phyloP scores from a whole-genome alignment of 2,888 invertebrate genomes.

The Eilema caniola region DNA sequence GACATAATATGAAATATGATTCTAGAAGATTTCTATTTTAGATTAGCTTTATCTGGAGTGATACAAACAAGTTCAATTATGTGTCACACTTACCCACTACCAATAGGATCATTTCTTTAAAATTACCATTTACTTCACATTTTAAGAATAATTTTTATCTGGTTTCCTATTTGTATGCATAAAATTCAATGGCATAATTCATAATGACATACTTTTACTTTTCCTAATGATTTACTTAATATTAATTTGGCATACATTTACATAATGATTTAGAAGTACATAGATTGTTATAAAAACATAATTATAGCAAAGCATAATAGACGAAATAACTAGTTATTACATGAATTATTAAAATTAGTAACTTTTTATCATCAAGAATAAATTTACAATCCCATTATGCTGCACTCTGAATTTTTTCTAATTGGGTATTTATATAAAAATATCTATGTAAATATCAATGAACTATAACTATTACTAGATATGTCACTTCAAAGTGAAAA shows the following conservation, averaged over 20 bases:
- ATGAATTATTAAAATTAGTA: background rate
- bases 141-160: background rate
- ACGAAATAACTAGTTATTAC: background rate
- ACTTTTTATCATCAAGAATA: background rate
- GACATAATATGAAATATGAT: background rate
- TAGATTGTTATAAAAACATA: background rate
- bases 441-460: too few species aligned
- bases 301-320: slow-evolving; percentile 1
- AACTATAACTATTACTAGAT: background rate
- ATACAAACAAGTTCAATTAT: background rate
- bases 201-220: slow-evolving; percentile 2
- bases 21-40: background rate
- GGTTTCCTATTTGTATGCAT: background rate
- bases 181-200: background rate
- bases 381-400: background rate
- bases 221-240: slow-evolving; percentile 1
- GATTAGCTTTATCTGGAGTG: background rate
- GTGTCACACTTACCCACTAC: background rate
- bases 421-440: too few species aligned
- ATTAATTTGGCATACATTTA: background rate
- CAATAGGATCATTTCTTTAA: background rate
- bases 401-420: too few species aligned
- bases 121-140: background rate
- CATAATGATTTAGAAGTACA: background rate
- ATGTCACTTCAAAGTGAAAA: background rate